Base-by-base conservation (phyloP, 2,888 invertebrate genomes). In the Nymphalis c-album region DNA sequence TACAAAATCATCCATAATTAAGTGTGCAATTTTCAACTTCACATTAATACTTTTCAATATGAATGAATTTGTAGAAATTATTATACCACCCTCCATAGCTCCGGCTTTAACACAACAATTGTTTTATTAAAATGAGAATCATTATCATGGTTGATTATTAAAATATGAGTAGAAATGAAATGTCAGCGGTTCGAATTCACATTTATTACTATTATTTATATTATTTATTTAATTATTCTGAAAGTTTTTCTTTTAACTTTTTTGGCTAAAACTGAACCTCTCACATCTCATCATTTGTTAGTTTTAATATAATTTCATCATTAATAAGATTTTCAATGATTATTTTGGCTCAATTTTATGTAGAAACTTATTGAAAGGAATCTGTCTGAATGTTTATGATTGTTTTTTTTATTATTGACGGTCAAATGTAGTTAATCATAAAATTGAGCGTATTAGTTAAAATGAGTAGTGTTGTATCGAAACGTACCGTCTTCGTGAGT, bases 401-500 rank as follows among this genome's bases (percentile, higher is more conserved):
- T 26, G 6, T 8, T 22, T 51, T 51, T 51, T 18, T 6, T 20
- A 16, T 10, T 22, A 1, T 40, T 40, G 13, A 40, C 10, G 13
- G 13, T 20, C 8, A 51, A 51, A 51, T n/a, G 7, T 55, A 1
- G n/a, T 55, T 35, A 63, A 22, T 26, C 55, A 71, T 69, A 68
- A 71, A 68, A 73, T 69, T 63, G 68, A 71, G 68, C 50, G 16
- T 31, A 26, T 47, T 47, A 47, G 51, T n/a, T 8, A 10, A n/a
- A 20, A 26, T 17, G 17, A 26, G 47, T 63, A 47, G 55, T 50
- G 31, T 13, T 7, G 46, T 59, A 18, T 67, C 22, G 88, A 88
- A 86, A 96, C 98, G 96, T 98, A 99, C 99, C 99, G 95, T 98
- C 98, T 96, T 99, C 99, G 87, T 97, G 97, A 77, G 99, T 99